Conservation (phyloP, 2,113 vertebrate genomes). For the Petromus typicus region DNA sequence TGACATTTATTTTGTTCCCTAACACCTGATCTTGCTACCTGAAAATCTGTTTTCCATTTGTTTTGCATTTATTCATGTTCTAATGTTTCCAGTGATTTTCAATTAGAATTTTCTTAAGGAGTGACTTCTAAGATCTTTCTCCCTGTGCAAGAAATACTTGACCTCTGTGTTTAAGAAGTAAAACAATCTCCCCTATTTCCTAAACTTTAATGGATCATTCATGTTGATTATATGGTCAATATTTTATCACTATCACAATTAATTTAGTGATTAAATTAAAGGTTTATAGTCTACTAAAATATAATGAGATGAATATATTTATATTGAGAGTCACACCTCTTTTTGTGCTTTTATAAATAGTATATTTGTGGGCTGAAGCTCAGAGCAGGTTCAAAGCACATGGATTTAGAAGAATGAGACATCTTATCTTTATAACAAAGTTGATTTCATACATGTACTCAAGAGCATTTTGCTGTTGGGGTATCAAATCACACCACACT, state of each 20-base stretch:
- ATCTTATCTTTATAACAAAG: constrained; percentile 84
- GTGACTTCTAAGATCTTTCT: constrained; percentile 48
- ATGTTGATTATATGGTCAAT: constrained; percentile 12
- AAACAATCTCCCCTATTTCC: background rate
- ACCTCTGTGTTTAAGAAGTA: background rate
- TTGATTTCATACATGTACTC: constrained; percentile 72
- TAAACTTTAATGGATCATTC: constrained; percentile 11
- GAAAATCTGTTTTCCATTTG: constrained; percentile 82
- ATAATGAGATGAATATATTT: background rate
- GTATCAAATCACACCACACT: constrained; percentile 16
- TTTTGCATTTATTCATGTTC: constrained; percentile 83
- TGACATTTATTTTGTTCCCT: constrained; percentile 83
- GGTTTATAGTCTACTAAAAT: background rate
- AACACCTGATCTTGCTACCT: constrained; percentile 79
- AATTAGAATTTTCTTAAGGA: constrained; percentile 73
- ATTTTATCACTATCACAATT: constrained; percentile 17
- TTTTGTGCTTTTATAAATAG: constrained; percentile 39
- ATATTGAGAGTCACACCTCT: background rate
- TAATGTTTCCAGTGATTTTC: constrained; percentile 74
- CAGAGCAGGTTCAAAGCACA: background rate
- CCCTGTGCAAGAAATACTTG: background rate
- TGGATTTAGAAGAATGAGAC: constrained; percentile 67
- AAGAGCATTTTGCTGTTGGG: constrained; percentile 74
- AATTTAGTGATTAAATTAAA: constrained; percentile 32
- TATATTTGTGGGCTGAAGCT: constrained; percentile 30